A percentile compares a stretch with the other conserved stretches of the same genome.
Conservation (phyloP, 2,797 vertebrate species). For the Spatula versicolor region DNA sequence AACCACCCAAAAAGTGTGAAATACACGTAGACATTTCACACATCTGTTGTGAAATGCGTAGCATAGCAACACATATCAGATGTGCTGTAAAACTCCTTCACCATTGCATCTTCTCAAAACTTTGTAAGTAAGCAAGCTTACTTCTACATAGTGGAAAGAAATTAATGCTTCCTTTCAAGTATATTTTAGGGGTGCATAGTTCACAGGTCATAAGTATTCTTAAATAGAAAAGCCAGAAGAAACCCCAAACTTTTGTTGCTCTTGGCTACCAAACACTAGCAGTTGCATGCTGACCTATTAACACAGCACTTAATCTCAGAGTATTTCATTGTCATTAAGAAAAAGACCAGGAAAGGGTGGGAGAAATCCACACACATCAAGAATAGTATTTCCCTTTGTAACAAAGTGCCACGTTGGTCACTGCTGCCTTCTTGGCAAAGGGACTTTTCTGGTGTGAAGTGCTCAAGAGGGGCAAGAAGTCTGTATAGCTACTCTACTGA, state of each 20-base stretch:
- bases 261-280: background rate
- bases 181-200: background rate
- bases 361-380: background rate
- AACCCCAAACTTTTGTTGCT: background rate
- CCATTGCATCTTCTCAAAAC: background rate
- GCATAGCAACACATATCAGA: background rate
- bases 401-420: background rate
- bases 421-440: background rate
- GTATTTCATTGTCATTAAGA: background rate
- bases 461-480: background rate
- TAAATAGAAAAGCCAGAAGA: background rate
- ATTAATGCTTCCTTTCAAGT: background rate
- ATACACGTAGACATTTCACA: background rate
- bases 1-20: background rate
- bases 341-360: background rate
- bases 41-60: background rate
- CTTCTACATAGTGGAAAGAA: background rate
- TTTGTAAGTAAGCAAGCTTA: background rate
- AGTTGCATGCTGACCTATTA: background rate
- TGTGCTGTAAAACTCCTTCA: background rate
- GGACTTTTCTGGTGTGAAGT: background rate
- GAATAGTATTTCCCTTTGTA: background rate
- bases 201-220: background rate
- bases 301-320: background rate
- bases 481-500: background rate